Evolutionary conservation across 2,888 invertebrate species (phyloP).

Genomic region (Cantharis lateralis): DNA sequence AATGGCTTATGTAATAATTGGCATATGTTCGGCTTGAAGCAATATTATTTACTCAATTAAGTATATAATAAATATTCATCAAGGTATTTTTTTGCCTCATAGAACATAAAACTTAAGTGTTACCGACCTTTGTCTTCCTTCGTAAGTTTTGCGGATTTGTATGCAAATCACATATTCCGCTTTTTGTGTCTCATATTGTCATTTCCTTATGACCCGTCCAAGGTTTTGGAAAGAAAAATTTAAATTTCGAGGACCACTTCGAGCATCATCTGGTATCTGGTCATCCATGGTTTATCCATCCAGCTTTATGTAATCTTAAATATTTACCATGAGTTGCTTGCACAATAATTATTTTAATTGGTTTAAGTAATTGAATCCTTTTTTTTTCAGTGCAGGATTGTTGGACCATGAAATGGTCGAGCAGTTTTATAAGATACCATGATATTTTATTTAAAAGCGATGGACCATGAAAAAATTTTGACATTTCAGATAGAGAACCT

Average conservation of each 20-base stretch:
- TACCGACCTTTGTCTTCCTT: not conserved
- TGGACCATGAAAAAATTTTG: not conserved
- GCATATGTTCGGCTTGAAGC: conserved; percentile 21
- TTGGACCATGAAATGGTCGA: not conserved
- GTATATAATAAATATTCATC: conserved; percentile 19
- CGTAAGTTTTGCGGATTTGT: not conserved
- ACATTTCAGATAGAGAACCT: not conserved
- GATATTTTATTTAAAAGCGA: not conserved
- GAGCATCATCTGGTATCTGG: not conserved
- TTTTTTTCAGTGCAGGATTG: not conserved
- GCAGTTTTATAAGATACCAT: not conserved
- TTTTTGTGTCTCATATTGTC: not conserved
- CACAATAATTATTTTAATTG: not conserved
- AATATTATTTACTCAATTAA: conserved; percentile 13
- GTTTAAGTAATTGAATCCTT: not conserved
- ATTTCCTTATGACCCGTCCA: not conserved
- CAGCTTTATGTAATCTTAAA: not conserved
- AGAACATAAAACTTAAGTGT: not conserved
- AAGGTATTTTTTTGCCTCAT: conserved; percentile 4
- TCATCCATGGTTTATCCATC: not conserved
- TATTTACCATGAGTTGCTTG: not conserved
- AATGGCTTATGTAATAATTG: conserved; percentile 40
- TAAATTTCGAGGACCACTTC: not conserved
- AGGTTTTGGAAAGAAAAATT: not conserved
- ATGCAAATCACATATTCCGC: not conserved